Evolutionary conservation across 2,888 invertebrate species (phyloP).

Genomic region (Gasteruption jaculator): DNA sequence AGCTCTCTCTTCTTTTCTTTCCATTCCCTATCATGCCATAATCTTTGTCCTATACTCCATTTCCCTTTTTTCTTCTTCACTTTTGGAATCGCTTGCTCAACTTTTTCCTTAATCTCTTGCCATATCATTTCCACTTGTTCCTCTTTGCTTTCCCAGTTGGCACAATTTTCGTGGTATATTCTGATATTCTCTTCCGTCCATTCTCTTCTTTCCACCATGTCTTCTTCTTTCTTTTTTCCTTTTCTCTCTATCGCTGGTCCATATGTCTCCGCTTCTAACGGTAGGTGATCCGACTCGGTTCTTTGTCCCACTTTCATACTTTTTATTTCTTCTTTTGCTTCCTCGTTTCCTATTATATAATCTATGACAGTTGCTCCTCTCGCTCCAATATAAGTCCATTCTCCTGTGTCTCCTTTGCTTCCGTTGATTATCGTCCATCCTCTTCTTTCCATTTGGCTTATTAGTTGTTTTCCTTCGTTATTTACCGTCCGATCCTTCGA

Average conservation of each 20-base stretch:
- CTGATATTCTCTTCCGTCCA: not conserved
- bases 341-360: too few relatives aligned
- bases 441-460: too few relatives aligned
- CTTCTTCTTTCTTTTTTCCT: not conserved
- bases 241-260: too few relatives aligned
- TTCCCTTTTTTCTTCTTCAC: not conserved
- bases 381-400: too few relatives aligned
- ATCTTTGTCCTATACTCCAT: conserved; percentile 1
- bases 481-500: too few relatives aligned
- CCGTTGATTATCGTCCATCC: too few relatives aligned
- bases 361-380: too few relatives aligned
- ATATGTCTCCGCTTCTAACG: not conserved
- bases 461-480: too few relatives aligned
- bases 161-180: too few relatives aligned
- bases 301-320: too few relatives aligned
- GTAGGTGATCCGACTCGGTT: conserved; percentile 6
- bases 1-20: conserved; percentile 1
- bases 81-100: not conserved
- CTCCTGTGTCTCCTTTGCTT: too few relatives aligned
- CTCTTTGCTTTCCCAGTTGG: not conserved
- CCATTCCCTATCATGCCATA: conserved; percentile 4
- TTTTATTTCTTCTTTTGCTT: too few relatives aligned
- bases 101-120: conserved; percentile 1
- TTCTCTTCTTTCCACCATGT: not conserved
- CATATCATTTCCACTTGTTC: not conserved